Base-by-base conservation (phyloP, 1,140 invertebrate species). In the Habropoda laboriosa region DNA sequence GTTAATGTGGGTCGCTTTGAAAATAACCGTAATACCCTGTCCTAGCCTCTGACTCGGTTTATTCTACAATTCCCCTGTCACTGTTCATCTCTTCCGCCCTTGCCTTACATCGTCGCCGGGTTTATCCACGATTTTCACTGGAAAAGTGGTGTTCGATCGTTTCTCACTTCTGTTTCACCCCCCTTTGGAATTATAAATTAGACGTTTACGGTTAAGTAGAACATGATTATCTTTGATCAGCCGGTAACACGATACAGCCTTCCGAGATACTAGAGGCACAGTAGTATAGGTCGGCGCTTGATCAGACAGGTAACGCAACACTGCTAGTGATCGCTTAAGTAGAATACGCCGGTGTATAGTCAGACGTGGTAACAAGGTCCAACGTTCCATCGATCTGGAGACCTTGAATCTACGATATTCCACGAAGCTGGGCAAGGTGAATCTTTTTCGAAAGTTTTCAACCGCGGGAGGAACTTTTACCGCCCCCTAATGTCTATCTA, bases 1-100 rank as follows among this genome's bases (percentile, higher is more conserved):
- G 53, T 57, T 57, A 70, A 77, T 68, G 38, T 76, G 40, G 61
- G 63, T 76, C 73, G 35, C 64, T 70, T 77, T 70, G 74, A 70
- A 77, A 77, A 77, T 77, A 77, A 70, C 74, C 66, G 64, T 75
- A 42, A 67, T 16, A 47, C 4, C 12, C 53, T 3, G 10, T 16
- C 53, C 6, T n/a, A n/a, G n/a, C n/a, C n/a, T n/a, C n/a, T n/a
- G n/a, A n/a, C n/a, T 40, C 64, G 32, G 58, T 70, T 70, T 47
- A 40, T 40, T 27, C 30, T 38, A 45, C 30, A 68, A 76, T 16
- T 53, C 27, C 5, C 47, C 6, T 45, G 6, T 18, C 16, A n/a
- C n/a, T n/a, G n/a, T n/a, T n/a, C n/a, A n/a, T n/a, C n/a, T n/a
- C n/a, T n/a, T n/a, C n/a, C n/a, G n/a, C n/a, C n/a, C n/a, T n/a